Evolutionary conservation across 1,140 invertebrate species (phyloP), one percentile per base, ranked within the genome.

Genomic region (Tribolium castaneum): DNA sequence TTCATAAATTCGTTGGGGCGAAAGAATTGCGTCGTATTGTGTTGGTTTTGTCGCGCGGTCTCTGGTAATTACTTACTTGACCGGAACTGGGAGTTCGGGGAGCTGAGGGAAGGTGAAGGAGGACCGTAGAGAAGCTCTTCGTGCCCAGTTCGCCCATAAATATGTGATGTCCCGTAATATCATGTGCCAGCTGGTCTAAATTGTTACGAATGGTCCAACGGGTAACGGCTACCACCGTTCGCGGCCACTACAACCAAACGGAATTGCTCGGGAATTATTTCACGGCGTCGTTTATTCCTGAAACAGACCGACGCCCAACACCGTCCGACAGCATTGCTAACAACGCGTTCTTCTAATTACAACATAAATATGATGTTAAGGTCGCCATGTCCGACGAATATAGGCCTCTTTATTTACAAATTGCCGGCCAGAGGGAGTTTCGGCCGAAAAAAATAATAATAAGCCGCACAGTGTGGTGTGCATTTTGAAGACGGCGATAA

Each of bases 151-250:
- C 73, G 70, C 71, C 83, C 83, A 84, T 84, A 84, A 84, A 84
- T 84, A 84, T 83, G 81, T 84, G 82, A 84, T 84, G 83, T 83
- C 82, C 80, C 80, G 82, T 84, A 84, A 84, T 84, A 84, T 82
- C 83, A 84, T 83, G 82, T 83, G 83, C 82, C 83, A 84, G 83
- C 83, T 84, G 83, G 82, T 79, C 76, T 84, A 84, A 83, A 84
- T 84, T 84, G 83, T 83, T 84, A 84, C 82, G 83, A 84, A 84
- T 84, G 83, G 80, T 82, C 73, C 78, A 75, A 74, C 78, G 66
- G 76, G 76, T 77, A 75, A 70, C 75, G 49, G 51, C 49, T 77
- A 70, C 45, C 75, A 77, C 45, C 66, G 74, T 76, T 76, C 54
- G 74, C 74, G 74, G 74, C 75, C 81, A 79, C 76, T 78, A 59